A percentile compares a stretch with the other conserved stretches of the same genome.
These are phyloP conservation scores for Sitodiplosis mosellana DNA, from an alignment of 1,140 invertebrate genomes.

Conservation along the genomic window DNA sequence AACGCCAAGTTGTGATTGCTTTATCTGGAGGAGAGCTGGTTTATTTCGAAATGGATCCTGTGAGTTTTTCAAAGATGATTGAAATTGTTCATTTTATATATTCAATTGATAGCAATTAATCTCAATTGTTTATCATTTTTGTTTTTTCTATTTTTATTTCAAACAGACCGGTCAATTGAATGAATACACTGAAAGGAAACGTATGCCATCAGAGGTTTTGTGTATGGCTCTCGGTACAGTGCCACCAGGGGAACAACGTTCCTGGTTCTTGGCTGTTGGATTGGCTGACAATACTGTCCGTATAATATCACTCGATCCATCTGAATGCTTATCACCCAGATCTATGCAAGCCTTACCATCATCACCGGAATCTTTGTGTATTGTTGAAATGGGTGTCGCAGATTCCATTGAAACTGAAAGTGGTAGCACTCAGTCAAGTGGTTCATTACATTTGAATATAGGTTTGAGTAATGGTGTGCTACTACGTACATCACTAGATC, in stretches of 20 bases:
- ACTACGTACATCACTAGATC: constrained; percentile 86
- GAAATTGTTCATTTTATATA: background rate
- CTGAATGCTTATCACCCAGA: constrained; percentile 77
- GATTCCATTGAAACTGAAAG: constrained; percentile 37
- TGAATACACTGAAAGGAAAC: constrained; percentile 93
- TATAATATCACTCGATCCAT: constrained; percentile 93
- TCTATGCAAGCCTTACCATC: constrained; percentile 96
- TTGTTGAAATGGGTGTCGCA: constrained; percentile 68
- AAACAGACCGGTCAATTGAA: constrained; percentile 88
- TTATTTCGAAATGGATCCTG: constrained; percentile 99
- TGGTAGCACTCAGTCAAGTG: constrained; percentile 30
- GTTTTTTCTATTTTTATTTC: constrained; percentile 5
- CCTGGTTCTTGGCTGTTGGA: constrained; percentile 93
- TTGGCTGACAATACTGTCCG: constrained; percentile 91
- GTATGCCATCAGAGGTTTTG: constrained; percentile 91
- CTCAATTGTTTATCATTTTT: background rate
- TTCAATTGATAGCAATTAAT: background rate
- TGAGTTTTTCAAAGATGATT: constrained; percentile 34
- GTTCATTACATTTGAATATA: constrained; percentile 90
- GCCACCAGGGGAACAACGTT: constrained; percentile 84
- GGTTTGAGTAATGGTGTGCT: constrained; percentile 95
- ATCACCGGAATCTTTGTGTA: constrained; percentile 87
- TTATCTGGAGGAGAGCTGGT: constrained; percentile 93
- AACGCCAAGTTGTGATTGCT: constrained; percentile 95
- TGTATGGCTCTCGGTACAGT: constrained; percentile 97